Base-by-base conservation (phyloP, 2,888 invertebrate genomes). In the Ommatoiulus sabulosus region DNA sequence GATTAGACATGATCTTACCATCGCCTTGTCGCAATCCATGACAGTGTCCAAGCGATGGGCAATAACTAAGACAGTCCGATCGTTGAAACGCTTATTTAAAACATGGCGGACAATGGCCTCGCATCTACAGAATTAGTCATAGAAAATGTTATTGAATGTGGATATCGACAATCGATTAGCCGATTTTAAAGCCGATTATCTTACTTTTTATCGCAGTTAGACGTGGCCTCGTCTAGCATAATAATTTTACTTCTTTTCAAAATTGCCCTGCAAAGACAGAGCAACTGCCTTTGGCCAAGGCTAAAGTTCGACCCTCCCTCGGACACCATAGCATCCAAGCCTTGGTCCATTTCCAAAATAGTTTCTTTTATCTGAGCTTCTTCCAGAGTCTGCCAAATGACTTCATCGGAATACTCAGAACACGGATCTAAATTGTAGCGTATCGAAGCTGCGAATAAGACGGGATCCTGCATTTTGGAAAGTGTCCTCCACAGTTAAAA, bases 171-270 rank as follows among this genome's bases (percentile, higher is more conserved):
- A 35, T 35, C 35, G 35, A 35, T 1, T 35, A 35, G 35, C 35
- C 35, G 0, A 35, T 35, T 35, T 35, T 35, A 35, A 35, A 35
- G 35, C 12, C 8, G 3, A 46, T 10, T 86, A 44, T 8, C n/a
- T 86, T 44, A 87, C 87, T 10, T 87, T 43, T 80, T 87, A 44
- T 98, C 97, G 10, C 98, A 97, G 92, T 97, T 98, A 1, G 97
- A 97, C 0, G 98, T 98, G n/a, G 98, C 98, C 93, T 98, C 98
- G 92, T 98, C 98, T 90, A 98, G 94, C 90, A 98, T 96, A 0
- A 98, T 94, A 90, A 98, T 96, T 90, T 95, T 95, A 92, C 97
- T 97, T 90, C 96, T 96, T 44, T 96, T 94, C 24, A 98, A 93
- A 91, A 98, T 96, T 57, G 98, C 98, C 88, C 98, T 94, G 0